Evolutionary conservation across 2,113 vertebrate species (phyloP), one percentile per base, ranked within the genome.

Genomic region (Rhea pennata): DNA sequence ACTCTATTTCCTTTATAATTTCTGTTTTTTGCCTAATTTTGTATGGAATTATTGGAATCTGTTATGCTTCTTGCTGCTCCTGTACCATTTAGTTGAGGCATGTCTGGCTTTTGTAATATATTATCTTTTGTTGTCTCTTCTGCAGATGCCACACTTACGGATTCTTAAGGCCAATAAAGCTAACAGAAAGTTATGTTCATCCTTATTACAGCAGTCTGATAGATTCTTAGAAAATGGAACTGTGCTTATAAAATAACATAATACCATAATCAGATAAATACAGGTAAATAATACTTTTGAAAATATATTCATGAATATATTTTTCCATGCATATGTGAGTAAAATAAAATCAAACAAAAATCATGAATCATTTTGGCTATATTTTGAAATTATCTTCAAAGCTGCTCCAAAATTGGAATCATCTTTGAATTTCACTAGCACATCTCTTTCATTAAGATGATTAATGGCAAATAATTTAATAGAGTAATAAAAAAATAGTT

Each of bases 331-430:
- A 20, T 26, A 46, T 12, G 3, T 14, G 24, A 71, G 6, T 71
- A 87, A 75, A 84, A 56, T 0, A 65, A 65, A 70, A 87, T 3
- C 6, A 75, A 53, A 23, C 46, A 17, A 74, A 67, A 46, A 4
- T 33, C 3, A 16, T 51, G 17, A 3, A 5, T 9, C 66, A 39
- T 58, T 61, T 5, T 90, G 27, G 46, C 11, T 0, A 0, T 61
- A 40, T 31, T 26, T 24, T 26, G 50, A 87, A 92, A 75, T 26
- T 46, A 74, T 74, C 26, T 54, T 40, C 39, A 14, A 40, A 72
- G 4, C 66, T 75, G 70, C 14, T 77, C 27, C 12, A 21, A 59
- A n/a, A 48, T 26, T 31, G 1, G 5, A 58, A 42, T 58, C 24
- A 69, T 46, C 7, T 46, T 15, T 59, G 4, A 48, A 67, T 88